These are phyloP conservation scores for Andrena marginata DNA, from an alignment of 2,888 invertebrate genomes.

Conservation along the genomic window DNA sequence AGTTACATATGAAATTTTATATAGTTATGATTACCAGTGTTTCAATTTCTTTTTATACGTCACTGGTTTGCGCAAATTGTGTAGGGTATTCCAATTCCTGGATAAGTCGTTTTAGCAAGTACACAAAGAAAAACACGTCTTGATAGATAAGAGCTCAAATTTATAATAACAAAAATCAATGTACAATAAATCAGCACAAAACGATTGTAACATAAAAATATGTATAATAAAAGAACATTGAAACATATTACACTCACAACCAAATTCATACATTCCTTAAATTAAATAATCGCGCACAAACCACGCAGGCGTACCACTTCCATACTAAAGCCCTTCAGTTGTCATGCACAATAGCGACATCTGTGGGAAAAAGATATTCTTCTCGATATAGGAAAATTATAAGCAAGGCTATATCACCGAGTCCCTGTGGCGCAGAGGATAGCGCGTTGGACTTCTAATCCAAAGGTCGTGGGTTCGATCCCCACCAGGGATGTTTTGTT, in stretches of 20 bases:
- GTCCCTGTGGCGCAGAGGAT: constrained; percentile 85
- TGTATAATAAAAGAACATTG: no score
- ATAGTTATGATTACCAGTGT: neutral
- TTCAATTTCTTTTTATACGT: constrained; percentile 19
- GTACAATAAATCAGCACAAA: no score
- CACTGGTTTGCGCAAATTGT: constrained; percentile 31
- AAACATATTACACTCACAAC: no score
- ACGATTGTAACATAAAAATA: no score
- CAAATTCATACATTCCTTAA: no score
- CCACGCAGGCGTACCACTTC: no score
- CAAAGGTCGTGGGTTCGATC: constrained; percentile 85
- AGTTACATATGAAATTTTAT: neutral
- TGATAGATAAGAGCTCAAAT: no score
- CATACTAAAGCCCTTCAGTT: neutral
- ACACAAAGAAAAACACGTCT: no score
- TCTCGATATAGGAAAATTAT: neutral
- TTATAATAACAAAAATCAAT: no score
- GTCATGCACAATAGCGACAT: constrained; percentile 61
- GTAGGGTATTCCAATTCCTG: no score
- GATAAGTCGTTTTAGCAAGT: no score
- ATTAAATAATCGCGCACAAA: no score
- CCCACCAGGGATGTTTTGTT: constrained; percentile 82
- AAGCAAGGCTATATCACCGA: constrained; percentile 45
- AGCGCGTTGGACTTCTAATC: constrained; percentile 85
- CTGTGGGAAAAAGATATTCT: constrained; percentile 42